Evolutionary conservation across 2,888 invertebrate species (phyloP), one percentile per base, ranked within the genome.

Genomic region (Drosophila neonasuta): DNA sequence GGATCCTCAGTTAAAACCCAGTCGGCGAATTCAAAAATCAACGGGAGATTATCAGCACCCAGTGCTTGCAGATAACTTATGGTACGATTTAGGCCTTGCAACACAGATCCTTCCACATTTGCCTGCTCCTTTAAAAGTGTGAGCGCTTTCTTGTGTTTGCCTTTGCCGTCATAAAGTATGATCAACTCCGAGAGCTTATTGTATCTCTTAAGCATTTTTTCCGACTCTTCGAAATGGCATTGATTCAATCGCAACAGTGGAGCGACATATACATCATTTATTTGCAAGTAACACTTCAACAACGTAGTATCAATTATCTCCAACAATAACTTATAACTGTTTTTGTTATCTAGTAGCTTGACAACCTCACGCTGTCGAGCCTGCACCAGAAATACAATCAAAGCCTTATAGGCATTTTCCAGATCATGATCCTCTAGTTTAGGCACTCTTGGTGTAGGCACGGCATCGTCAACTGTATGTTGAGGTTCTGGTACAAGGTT

Each of bases 291-390:
- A 89, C 99, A 99, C 91, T 99, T 99, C 9, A 99, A 92, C 54
- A 99, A 92, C 0, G 99, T 99, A 0, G 99, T 99, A 89, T 99
- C 99, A 66, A 99, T 98, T 59, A 99, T 96, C 90, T 98, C 97
- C 65, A 98, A 91, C 30, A 96, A 66, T 39, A 89, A 88, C 24
- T 89, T 89, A 1, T 88, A 86, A 20, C 79, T 79, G 48, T 72
- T 88, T 45, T 91, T 89, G 34, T 86, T 80, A 42, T 89, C 92
- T 79, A 80, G 90, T 64, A 88, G 74, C 76, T 91, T 90, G 4
- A 75, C 85, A 7, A 89, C 84, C 59, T 89, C 91, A 29, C 90
- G 91, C 8, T 93, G 92, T 48, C 95, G 92, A 29, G 95, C 95
- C 90, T 96, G 95, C 0, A 96, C 96, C 65, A 99, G 92, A 92